Evolutionary conservation across 2,888 invertebrate species (phyloP), one percentile per base, ranked within the genome.

Genomic region (Tetropium fuscum): DNA sequence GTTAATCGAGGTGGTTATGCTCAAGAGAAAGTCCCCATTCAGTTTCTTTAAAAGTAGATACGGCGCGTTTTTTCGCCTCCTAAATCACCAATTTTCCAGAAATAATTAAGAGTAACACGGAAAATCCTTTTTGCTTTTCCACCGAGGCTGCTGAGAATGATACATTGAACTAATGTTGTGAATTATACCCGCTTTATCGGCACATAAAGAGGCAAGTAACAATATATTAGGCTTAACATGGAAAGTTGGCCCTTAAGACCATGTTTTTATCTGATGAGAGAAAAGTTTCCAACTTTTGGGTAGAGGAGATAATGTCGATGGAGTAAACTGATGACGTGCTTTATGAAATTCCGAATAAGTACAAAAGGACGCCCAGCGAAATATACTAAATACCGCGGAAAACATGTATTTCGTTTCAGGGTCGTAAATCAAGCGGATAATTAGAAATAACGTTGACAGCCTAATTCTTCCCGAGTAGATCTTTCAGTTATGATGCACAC

Each of bases 271-370:
- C 60, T 25, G 38, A 53, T 40, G 47, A 18, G 22, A 30, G 47
- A 53, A 57, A 68, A 68, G 58, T 64, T 60, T 43, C 36, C 43
- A 60, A 64, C 63, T 62, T 65, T 58, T 61, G 65, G 59, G 62
- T 45, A 58, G 58, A 48, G 60, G 60, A 59, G 65, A 68, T 68
- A 65, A 62, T 57, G 60, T 58, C 60, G 53, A 53, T 61, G 59
- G 53, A 40, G 58, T 38, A 51, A 64, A 53, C 43, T 63, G 63
- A 63, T 68, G 65, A 65, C 60, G 60, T 62, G 64, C 40, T 51
- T 51, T 51, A 51, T 40, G 51, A 51, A 25, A 15, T 27, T 38
- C 40, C 5, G 38, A 49, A 49, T 38, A 38, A 19, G 51, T 27
- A 30, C 8, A 25, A 11, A 15, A 8, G 27, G 27, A 30, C 13